phyloP scores from a whole-genome alignment of 2,888 invertebrate species.

The Ferrisia virgata region DNA sequence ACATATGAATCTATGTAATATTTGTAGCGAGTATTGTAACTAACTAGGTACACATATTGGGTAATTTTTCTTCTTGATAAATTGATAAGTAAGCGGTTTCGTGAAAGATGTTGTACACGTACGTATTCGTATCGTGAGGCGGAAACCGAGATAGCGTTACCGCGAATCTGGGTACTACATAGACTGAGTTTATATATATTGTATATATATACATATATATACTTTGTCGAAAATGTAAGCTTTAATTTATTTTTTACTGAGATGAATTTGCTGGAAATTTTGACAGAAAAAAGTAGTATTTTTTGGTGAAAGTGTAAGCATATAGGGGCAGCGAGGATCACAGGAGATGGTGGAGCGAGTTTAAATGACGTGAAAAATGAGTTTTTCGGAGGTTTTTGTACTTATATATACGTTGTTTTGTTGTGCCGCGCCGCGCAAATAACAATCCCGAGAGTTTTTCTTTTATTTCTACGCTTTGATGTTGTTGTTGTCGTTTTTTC shows the following conservation, averaged over 20 bases:
- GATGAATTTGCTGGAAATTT: neutral
- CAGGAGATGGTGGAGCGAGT: neutral
- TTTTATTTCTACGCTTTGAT: neutral
- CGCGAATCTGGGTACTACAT: no score
- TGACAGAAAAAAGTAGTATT: neutral
- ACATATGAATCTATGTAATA: no score
- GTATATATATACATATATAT: no score
- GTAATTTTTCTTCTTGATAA: conserved; percentile 12
- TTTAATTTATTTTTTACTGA: neutral
- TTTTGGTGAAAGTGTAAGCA: neutral
- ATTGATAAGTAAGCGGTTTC: neutral
- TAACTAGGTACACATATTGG: neutral
- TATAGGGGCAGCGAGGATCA: neutral
- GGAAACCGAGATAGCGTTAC: neutral
- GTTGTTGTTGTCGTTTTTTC: no score
- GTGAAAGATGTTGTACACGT: neutral
- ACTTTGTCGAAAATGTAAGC: neutral
- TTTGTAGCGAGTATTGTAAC: neutral
- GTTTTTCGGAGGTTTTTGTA: neutral
- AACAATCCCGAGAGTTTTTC: neutral
- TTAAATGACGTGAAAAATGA: neutral
- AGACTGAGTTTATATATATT: neutral
- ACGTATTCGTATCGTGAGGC: neutral
- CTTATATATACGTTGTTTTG: no score
- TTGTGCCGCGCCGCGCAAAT: no score